Evolutionary conservation across 1,140 invertebrate genomes (phyloP).

Genomic region (Lutraria rhynchaena): DNA sequence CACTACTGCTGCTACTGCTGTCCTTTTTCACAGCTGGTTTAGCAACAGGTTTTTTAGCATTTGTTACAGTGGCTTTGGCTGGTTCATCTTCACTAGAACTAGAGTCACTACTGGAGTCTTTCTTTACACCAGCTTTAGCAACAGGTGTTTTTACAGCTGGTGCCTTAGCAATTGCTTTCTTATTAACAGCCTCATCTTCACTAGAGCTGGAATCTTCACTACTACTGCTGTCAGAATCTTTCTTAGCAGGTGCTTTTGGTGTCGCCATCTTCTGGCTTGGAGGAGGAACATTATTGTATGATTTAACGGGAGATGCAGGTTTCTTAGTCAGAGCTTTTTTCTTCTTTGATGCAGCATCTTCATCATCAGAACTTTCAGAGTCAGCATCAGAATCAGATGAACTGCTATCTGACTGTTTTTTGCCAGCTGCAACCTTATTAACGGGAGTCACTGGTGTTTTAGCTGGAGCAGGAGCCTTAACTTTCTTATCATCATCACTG

Average conservation of each 20-base stretch:
- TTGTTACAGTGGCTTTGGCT: constrained; percentile 63
- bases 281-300: constrained; percentile 63
- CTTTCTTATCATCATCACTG: constrained; percentile 29
- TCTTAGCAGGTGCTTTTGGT: neutral
- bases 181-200: constrained; percentile 55
- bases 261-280: constrained; percentile 3
- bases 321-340: constrained; percentile 55
- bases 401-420: constrained; percentile 37
- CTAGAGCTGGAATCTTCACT: constrained; percentile 56
- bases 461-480: neutral
- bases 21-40: constrained; percentile 1
- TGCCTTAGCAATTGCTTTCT: constrained; percentile 22
- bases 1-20: constrained; percentile 36
- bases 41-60: neutral
- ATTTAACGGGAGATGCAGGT: neutral
- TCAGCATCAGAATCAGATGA: constrained; percentile 69
- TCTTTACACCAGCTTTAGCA: constrained; percentile 34
- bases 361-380: constrained; percentile 66
- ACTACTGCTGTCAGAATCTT: constrained; percentile 46
- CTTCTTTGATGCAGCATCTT: constrained; percentile 44
- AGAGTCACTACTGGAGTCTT: constrained; percentile 29
- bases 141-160: neutral
- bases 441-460: neutral
- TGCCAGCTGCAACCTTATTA: constrained; percentile 4
- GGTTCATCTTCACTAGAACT: constrained; percentile 68